Evolutionary conservation across 2,888 invertebrate genomes (phyloP), one percentile per base, ranked within the genome.

Genomic region (Xestia ashworthii): DNA sequence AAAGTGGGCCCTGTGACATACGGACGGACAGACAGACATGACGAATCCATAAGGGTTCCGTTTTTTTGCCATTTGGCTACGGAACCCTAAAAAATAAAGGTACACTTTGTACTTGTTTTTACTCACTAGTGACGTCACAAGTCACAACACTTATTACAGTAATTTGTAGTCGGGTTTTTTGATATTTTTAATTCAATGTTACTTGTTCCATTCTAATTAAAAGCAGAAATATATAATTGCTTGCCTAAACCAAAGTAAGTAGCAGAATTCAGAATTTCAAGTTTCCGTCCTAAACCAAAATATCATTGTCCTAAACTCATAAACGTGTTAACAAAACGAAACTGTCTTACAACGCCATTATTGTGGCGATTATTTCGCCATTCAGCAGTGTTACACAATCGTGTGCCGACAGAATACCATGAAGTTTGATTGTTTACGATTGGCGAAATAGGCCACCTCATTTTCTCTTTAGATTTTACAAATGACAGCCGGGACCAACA

Each of bases 321-420:
- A 41, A 67, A 25, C 83, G 66, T 83, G 60, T 62, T 50, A 25
- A 66, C 19, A 25, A 60, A 53, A 81, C 19, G 38, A 60, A 53
- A 81, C 32, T 64, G 11, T 46, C 65, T 53, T 4, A 76, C 66
- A 22, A 41, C 38, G 50, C 32, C 53, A 78, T 78, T 78, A 78
- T 78, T 78, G 75, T 78, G 64, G n/a, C 9, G 5, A 53, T 25
- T 53, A 25, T 82, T 66, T 53, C 50, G 32, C 55, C 78, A 76
- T 50, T 53, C 14, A 14, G 22, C 19, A 8, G 4, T 76, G 12
- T 83, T 83, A n/a, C 60, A 14, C 77, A 67, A 55, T 83, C 25
- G 22, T 3, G 38, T 77, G 83, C 62, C 83, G 14, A 38, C 32
- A 69, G 53, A 25, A 48, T 38, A 65, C 77, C 58, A 46, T 77